Percentiles rank a stretch among this genome's conserved stretches.
These are phyloP conservation scores for Hormaphis cornu DNA, from an alignment of 1,140 invertebrate species.

Conservation along the genomic window DNA sequence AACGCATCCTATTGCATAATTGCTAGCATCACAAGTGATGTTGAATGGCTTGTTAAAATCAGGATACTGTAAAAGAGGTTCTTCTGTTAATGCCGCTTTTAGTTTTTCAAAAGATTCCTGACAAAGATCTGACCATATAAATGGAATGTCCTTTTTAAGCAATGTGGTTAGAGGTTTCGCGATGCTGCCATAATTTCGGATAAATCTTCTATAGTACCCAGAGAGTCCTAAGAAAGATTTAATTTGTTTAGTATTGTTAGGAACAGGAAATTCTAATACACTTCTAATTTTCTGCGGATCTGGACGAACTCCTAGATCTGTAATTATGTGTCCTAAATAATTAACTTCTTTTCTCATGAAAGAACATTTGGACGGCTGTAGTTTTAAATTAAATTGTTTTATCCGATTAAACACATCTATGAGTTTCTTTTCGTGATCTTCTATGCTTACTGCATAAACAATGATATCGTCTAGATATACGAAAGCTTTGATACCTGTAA, in stretches of 20 bases:
- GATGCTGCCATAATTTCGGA: slow-evolving; percentile 37
- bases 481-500: not conserved
- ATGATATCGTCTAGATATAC: slow-evolving; percentile 40
- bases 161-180: slow-evolving; percentile 38
- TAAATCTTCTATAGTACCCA: slow-evolving; percentile 42
- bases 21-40: slow-evolving; percentile 48
- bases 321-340: slow-evolving; percentile 43
- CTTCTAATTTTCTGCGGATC: slow-evolving; percentile 41
- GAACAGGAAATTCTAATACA: slow-evolving; percentile 39
- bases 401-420: slow-evolving; percentile 25
- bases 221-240: slow-evolving; percentile 41
- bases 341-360: slow-evolving; percentile 36
- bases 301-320: slow-evolving; percentile 39
- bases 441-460: slow-evolving; percentile 33
- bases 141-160: not conserved
- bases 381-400: slow-evolving; percentile 20
- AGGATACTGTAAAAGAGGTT: slow-evolving; percentile 40
- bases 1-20: slow-evolving; percentile 37
- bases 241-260: slow-evolving; percentile 39
- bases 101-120: slow-evolving; percentile 41
- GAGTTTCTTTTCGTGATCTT: slow-evolving; percentile 31
- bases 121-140: slow-evolving; percentile 2
- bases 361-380: slow-evolving; percentile 38
- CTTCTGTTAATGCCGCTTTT: slow-evolving; percentile 41
- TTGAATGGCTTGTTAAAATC: slow-evolving; percentile 43